A percentile compares a stretch with the other conserved stretches of the same genome.
Evolutionary conservation across 2,797 vertebrate genomes (phyloP).

Genomic region (Myotis vivesi): DNA sequence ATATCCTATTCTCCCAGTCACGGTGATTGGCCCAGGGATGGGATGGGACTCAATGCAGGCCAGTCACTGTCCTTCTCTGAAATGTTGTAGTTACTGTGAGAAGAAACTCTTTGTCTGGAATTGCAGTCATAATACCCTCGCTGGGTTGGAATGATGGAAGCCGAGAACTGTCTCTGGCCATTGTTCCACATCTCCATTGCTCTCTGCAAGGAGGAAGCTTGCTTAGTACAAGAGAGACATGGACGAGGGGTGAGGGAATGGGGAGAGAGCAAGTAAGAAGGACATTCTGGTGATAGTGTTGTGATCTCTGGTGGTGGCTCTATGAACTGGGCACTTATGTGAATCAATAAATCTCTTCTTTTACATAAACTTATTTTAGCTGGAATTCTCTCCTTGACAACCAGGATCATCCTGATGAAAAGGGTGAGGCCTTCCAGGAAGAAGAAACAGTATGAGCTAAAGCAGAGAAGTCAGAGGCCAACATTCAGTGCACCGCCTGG

Average conservation of each 20-base stretch:
- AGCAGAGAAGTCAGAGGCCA: neutral
- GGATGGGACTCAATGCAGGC: neutral
- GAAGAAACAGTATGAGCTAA: neutral
- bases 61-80: neutral
- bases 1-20: neutral
- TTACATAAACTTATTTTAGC: neutral
- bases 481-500: accelerated
- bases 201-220: neutral
- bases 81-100: neutral
- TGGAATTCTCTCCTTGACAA: neutral
- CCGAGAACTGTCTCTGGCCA: neutral
- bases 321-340: neutral
- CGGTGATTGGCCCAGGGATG: neutral
- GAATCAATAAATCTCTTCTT: conserved; percentile 17
- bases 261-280: neutral
- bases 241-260: neutral
- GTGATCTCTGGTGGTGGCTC: neutral
- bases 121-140: neutral
- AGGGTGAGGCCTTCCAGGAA: neutral
- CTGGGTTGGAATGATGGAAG: neutral
- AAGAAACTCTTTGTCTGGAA: neutral
- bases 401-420: neutral
- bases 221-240: neutral
- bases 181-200: neutral
- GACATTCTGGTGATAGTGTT: neutral